These are phyloP conservation scores for Cephus rjabovi DNA, from an alignment of 2,888 invertebrate species.

Conservation along the genomic window DNA sequence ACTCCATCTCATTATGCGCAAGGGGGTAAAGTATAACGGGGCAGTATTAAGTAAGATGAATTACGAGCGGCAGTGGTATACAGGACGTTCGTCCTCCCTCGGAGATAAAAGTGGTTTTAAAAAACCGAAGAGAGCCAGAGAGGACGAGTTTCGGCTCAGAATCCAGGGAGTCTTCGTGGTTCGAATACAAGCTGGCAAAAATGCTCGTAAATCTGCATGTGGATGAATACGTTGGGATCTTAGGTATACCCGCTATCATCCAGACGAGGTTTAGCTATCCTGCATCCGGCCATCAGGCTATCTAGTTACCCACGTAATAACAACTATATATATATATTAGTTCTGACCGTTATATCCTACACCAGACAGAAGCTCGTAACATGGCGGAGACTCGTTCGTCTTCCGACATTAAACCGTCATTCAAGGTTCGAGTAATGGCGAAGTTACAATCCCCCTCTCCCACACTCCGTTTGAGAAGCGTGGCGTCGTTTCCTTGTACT, in stretches of 20 bases:
- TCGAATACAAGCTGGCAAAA: not conserved
- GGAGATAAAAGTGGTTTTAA: not conserved
- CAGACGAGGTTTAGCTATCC: not conserved
- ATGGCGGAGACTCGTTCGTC: not conserved
- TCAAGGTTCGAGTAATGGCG: not conserved
- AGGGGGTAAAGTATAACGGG: not conserved
- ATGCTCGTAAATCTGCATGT: not conserved
- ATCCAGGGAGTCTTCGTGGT: not conserved
- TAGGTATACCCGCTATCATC: not conserved
- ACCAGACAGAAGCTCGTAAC: not conserved
- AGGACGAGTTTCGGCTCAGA: not conserved
- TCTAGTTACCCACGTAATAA: not conserved
- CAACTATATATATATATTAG: not conserved
- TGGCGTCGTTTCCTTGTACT: not conserved
- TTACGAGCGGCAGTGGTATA: not conserved
- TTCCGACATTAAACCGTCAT: not conserved
- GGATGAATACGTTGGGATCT: not conserved
- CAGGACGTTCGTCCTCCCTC: not conserved
- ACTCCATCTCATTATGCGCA: constrained; percentile 10
- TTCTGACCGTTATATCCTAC: not conserved
- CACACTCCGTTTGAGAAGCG: not conserved
- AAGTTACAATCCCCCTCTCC: not conserved
- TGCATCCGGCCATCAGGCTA: not conserved
- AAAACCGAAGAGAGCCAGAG: not conserved
- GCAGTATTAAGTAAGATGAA: constrained; percentile 12